Base-by-base conservation (phyloP, 2,888 invertebrate genomes). In the Mythimna pallens region DNA sequence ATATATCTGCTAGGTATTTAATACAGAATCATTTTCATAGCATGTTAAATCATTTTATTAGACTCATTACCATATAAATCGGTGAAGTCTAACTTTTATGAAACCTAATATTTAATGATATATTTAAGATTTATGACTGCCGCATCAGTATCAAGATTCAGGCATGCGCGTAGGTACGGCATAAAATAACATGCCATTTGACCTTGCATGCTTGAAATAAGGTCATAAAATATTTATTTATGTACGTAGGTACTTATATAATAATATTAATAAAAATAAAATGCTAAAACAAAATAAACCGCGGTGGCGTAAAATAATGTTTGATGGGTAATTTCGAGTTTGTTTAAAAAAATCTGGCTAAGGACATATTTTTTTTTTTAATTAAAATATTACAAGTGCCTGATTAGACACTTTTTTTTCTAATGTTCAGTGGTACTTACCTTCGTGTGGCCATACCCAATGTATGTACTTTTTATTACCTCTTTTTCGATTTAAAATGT, bases 151-250 rank as follows among this genome's bases (percentile, higher is more conserved):
- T 79, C 62, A 76, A 68, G 72, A 79, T 73, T 30, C 36, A 52
- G 12, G 30, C 59, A 62, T 70, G 47, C 34, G 79, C 34, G 61
- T 62, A 22, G 40, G 2, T 71, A 61, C 40, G 10, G 0, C 43
- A 58, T 62, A 73, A 81, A 82, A 76, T 59, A 64, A 74, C 63
- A 71, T 70, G 59, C 5, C 14, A 25, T 73, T 47, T 76, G 65
- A 72, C 86, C 86, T 85, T 78, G 70, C 25, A 59, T 50, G 55
- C 55, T 66, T 76, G 65, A 72, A 73, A 85, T 72, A 65, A 70
- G 63, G 55, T 70, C 57, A 76, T 84, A 72, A 83, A 80, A 75
- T 65, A 57, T 74, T 80, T 80, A 77, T 73, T 69, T 59, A 61
- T 63, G 57, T 70, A 65, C 34, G 58, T 62, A 80, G 63, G 55